Evolutionary conservation across 2,113 vertebrate species (phyloP), one percentile per base, ranked within the genome.

Genomic region (Petrocephalus zakoni): DNA sequence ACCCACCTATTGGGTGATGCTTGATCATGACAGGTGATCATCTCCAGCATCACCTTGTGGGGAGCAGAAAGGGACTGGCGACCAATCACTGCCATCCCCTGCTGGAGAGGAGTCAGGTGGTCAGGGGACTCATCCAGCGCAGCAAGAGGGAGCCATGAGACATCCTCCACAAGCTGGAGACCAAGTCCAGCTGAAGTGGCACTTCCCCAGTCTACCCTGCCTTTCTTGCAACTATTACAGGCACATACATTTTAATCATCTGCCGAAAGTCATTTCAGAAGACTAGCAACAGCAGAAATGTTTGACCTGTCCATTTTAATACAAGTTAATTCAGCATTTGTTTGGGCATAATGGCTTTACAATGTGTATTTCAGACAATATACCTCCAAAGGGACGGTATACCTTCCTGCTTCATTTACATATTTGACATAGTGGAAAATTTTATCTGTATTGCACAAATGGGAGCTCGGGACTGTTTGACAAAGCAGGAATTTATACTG

Each of bases 341-440:
- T 46, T 81, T 83, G 46, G 22, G 46, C 46, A 83, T 37, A 83
- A 83, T 22, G 19, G 37, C 42, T 49, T 46, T 83, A 83, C 78
- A 83, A 83, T 42, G 37, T 47, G 6, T 17, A 49, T 34, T 42
- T 83, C 21, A 11, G 46, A 83, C 46, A 49, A 46, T 34, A 22
- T 25, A 42, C 49, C 46, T 49, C 49, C 81, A 83, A 47, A 49
- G 81, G 46, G 22, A 83, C 46, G 10, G 22, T 83, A 83, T 83
- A 49, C 17, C 81, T 83, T 34, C 46, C 42, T 83, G 21, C 19
- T 83, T 10, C 46, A 2, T 46, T 46, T 49, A 49, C 37, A 42
- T 82, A 49, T 82, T 82, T 82, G n/a, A 82, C 21, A 82, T 49
- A 82, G 78, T 82, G 78, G 37, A 37, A 75, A 78, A 78, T 29